These are phyloP conservation scores for Austrofundulus limnaeus DNA, from an alignment of 2,113 vertebrate genomes.

Conservation along the genomic window DNA sequence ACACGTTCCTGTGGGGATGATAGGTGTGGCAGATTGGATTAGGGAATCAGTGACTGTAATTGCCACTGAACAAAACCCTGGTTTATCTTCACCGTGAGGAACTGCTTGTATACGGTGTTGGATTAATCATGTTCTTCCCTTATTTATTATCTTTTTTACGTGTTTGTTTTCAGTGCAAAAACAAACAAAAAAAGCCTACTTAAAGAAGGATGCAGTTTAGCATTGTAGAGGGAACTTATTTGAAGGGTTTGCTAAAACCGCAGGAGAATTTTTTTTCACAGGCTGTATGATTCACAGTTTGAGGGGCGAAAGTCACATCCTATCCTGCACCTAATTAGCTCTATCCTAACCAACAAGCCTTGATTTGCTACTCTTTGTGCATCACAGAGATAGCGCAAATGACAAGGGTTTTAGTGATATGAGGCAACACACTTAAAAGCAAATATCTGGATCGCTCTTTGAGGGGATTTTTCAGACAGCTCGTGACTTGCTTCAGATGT, in stretches of 20 bases:
- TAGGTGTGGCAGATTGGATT: constrained; percentile 55
- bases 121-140: constrained; percentile 58
- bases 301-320: constrained; percentile 33
- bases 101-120: constrained; percentile 55
- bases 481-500: constrained; percentile 41
- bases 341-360: constrained; percentile 40
- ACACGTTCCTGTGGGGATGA: constrained; percentile 21
- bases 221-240: constrained; percentile 22
- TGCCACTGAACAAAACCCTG: constrained; percentile 39
- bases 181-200: not conserved
- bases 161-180: not conserved
- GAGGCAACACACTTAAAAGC: constrained; percentile 41
- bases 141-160: not conserved
- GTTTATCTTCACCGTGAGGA: constrained; percentile 59
- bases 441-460: constrained; percentile 42
- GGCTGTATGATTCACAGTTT: constrained; percentile 29
- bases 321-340: constrained; percentile 47
- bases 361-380: constrained; percentile 31
- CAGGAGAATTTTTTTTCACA: constrained; percentile 10
- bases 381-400: constrained; percentile 34
- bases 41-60: constrained; percentile 51
- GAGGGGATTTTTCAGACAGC: constrained; percentile 43
- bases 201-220: not conserved
- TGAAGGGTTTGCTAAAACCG: constrained; percentile 16
- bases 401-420: constrained; percentile 33